Evolutionary conservation across 2,113 vertebrate genomes (phyloP).

Genomic region (Scopus umbretta): DNA sequence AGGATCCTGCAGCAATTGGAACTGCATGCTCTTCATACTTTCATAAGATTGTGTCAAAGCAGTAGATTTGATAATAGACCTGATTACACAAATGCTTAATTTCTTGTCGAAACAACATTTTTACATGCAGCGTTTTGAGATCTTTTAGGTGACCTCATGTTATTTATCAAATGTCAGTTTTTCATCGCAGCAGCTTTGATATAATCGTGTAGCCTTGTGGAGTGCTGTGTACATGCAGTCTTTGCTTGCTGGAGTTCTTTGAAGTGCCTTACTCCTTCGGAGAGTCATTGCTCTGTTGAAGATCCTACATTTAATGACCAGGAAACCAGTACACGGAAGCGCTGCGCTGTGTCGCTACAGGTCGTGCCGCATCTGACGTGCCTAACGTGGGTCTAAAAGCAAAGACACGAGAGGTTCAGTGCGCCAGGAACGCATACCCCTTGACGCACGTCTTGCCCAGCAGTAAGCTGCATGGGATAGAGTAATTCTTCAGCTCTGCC

Average conservation of each 20-base stretch:
- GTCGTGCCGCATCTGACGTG: not conserved
- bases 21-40: not conserved
- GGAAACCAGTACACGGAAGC: not conserved
- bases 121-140: not conserved
- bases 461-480: not conserved
- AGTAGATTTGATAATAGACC: not conserved
- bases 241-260: slow-evolving; percentile 34
- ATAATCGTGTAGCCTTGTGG: not conserved
- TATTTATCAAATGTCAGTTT: slow-evolving; percentile 44
- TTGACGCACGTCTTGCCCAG: not conserved
- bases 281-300: not conserved
- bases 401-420: not conserved
- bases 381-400: not conserved
- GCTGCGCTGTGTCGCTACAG: not conserved
- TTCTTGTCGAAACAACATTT: slow-evolving; percentile 42
- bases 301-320: not conserved
- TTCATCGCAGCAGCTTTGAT: slow-evolving; percentile 41
- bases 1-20: not conserved
- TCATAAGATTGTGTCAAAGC: not conserved
- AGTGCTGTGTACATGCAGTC: not conserved
- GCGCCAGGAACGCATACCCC: not conserved
- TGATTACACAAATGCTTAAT: slow-evolving; percentile 40
- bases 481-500: not conserved
- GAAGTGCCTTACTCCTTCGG: slow-evolving; percentile 7
- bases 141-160: slow-evolving; percentile 26